Conservation (phyloP, 2,113 vertebrate species). For the Pycnonotus jocosus region DNA sequence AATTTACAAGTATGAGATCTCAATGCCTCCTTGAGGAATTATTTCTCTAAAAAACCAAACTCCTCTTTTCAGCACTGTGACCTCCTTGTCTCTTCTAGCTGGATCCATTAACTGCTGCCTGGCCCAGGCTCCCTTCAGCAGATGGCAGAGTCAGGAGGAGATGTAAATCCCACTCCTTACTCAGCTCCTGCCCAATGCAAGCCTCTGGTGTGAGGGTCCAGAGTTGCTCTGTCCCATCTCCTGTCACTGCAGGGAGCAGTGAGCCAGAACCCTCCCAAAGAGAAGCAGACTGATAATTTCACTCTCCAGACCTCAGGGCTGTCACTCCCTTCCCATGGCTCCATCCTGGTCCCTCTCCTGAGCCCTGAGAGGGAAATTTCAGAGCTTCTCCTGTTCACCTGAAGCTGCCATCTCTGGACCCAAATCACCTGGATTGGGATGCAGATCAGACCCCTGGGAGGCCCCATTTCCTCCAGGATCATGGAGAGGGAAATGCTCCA, state of each 20-base stretch:
- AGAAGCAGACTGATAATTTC: not conserved
- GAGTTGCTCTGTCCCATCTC: not conserved
- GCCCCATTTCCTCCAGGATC: not conserved
- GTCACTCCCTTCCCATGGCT: not conserved
- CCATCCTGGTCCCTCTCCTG: not conserved
- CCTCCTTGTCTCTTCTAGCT: not conserved
- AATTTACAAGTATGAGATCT: not conserved
- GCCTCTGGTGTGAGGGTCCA: not conserved
- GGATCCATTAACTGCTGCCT: not conserved
- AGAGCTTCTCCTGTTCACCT: not conserved
- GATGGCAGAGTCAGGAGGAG: not conserved
- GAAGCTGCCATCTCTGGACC: not conserved
- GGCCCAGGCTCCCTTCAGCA: not conserved
- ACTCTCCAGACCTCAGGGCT: not conserved
- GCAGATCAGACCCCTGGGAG: not conserved
- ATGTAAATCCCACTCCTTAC: not conserved
- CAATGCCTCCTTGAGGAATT: not conserved
- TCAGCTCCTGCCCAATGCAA: rapidly evolving
- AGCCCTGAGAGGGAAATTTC: not conserved
- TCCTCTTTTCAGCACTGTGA: not conserved
- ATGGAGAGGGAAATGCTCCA: not conserved
- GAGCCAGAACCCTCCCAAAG: not conserved
- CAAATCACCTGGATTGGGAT: not conserved
- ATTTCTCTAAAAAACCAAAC: not conserved
- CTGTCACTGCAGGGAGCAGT: not conserved